A percentile compares a stretch with the other conserved stretches of the same genome.
Conservation (phyloP, 2,113 vertebrate species). For the Chloroceryle aenea region DNA sequence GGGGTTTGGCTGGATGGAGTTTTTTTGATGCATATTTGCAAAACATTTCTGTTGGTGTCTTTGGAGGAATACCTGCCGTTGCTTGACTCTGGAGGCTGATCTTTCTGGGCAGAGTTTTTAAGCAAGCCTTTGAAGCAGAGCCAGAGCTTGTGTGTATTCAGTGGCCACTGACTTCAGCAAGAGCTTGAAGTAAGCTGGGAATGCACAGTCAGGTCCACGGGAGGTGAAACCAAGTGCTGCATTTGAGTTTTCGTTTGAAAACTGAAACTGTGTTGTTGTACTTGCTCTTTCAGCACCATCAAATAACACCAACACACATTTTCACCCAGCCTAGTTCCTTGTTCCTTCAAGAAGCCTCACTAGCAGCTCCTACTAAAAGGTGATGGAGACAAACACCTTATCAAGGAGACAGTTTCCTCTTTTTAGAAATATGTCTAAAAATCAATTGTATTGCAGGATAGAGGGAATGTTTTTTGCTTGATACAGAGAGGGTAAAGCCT, state of each 20-base stretch:
- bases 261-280: background rate
- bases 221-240: background rate
- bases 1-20: background rate
- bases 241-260: background rate
- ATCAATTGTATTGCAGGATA: background rate
- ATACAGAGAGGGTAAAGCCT: background rate
- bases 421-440: background rate
- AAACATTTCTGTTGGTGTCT: background rate
- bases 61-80: background rate
- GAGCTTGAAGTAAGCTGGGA: background rate
- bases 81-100: background rate
- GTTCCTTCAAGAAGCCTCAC: background rate
- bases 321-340: background rate
- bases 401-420: background rate
- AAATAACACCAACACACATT: background rate
- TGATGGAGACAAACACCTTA: background rate
- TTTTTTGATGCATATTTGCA: background rate
- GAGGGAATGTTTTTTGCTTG: background rate
- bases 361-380: background rate
- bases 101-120: background rate
- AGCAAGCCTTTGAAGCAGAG: background rate
- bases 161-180: background rate
- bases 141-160: background rate
- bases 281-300: slow-evolving; percentile 26
- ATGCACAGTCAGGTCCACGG: background rate